These are phyloP conservation scores for Drosophila lutescens DNA, from an alignment of 2,888 invertebrate genomes.

Conservation along the genomic window DNA sequence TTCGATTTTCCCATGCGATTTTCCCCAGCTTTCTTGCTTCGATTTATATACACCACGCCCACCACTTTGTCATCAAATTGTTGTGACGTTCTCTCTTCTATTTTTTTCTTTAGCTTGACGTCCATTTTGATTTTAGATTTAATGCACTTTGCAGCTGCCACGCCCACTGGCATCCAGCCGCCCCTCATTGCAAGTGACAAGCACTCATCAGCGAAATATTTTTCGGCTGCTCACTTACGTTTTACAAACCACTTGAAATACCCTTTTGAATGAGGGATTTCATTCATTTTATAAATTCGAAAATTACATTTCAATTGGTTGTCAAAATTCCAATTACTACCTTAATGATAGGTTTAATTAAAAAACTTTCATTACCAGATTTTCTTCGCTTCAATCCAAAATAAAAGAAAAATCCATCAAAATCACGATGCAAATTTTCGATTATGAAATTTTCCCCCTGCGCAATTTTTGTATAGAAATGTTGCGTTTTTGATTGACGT, in stretches of 20 bases:
- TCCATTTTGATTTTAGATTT: constrained; percentile 27
- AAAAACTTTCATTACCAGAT: no score
- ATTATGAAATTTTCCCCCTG: no score
- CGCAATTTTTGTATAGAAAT: no score
- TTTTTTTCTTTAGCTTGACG: neutral
- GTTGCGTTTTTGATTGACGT: no score
- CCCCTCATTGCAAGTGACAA: constrained; percentile 15
- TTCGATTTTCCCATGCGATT: neutral
- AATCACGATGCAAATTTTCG: no score
- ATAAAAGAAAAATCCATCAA: no score
- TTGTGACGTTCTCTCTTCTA: neutral
- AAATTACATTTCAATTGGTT: neutral
- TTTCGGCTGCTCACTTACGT: neutral
- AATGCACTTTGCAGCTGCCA: constrained; percentile 44
- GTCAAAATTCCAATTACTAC: no score
- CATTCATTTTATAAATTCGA: neutral
- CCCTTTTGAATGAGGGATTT: neutral
- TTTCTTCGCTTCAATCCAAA: no score
- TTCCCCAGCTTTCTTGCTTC: neutral
- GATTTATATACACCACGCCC: neutral
- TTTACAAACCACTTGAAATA: neutral
- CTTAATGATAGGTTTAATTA: no score
- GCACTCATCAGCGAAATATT: neutral
- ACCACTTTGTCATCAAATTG: constrained; percentile 7
- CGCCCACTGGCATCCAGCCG: constrained; percentile 8